Evolutionary conservation across 2,797 vertebrate species (phyloP), one percentile per base, ranked within the genome.

Genomic region (Pangasius krempfi): DNA sequence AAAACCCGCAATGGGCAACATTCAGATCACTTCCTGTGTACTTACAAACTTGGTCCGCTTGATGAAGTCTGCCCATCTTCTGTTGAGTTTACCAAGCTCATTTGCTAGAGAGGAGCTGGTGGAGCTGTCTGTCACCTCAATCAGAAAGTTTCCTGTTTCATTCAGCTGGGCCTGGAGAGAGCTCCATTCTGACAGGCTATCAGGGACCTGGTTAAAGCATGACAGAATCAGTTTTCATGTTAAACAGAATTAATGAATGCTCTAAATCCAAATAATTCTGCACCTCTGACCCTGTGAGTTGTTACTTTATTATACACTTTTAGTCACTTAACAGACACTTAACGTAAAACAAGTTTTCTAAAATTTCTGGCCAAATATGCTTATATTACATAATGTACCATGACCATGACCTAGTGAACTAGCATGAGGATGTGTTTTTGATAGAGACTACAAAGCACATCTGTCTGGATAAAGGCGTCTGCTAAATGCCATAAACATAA

Each of bases 41-140:
- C 97, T 97, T 93, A 98, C 97, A 89, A 96, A 97, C 56, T 92
- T 95, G 7, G 95, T 93, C 92, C 92, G 96, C 92, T 97, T 97
- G 93, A 97, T 94, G 89, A 95, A 94, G 47, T 96, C 97, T 20
- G 96, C 96, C 98, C 98, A 98, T 93, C 96, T 96, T 93, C 93
- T 95, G 93, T 98, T 98, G 78, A 98, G 84, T 83, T 94, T 96
- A 91, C 96, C 95, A 92, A 98, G 93, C 84, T 97, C 96, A 86
- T 94, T 94, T 20, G 95, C 93, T 93, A 99, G 89, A 86, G 91
- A 91, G 3, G 92, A 91, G 84, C 96, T 95, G 89, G 95, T 92
- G 33, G 95, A 92, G 58, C 93, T 93, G 84, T 96, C 95, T 62
- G 95, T 96, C 92, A 95, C 95, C 93, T 97, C 95, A 0, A 95